Evolutionary conservation across 2,888 invertebrate species (phyloP).

Genomic region (Odontocolon sp.): DNA sequence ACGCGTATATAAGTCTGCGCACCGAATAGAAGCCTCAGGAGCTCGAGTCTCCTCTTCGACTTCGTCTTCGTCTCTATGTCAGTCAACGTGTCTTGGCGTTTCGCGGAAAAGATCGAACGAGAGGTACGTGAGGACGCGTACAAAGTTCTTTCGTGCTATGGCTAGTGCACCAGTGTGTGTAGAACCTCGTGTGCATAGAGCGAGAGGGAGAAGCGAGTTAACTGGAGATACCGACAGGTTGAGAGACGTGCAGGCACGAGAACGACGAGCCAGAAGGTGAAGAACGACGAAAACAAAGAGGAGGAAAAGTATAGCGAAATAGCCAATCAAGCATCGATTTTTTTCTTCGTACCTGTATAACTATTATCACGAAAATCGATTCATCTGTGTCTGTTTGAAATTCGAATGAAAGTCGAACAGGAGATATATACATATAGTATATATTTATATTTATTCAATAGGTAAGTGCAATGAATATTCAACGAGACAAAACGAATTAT

Average conservation of each 20-base stretch:
- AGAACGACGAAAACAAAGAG: constrained; percentile 9
- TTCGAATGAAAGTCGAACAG: constrained; percentile 12
- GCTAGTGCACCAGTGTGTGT: not conserved
- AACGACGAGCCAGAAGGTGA: constrained; percentile 22
- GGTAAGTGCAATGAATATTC: constrained; percentile 22
- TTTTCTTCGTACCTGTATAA: constrained; percentile 8
- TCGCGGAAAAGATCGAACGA: constrained; percentile 78
- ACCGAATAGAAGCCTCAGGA: constrained; percentile 66
- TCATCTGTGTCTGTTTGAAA: not conserved
- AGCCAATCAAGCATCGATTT: constrained; percentile 12
- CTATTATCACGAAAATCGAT: not conserved
- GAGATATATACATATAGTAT: constrained; percentile 24
- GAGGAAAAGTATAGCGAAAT: constrained; percentile 13
- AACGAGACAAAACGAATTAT: constrained; percentile 8
- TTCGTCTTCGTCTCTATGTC: constrained; percentile 64
- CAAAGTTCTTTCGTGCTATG: constrained; percentile 63
- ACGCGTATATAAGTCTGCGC: constrained; percentile 66
- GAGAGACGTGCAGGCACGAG: constrained; percentile 63
- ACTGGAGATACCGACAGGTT: constrained; percentile 57
- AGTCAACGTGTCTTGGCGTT: constrained; percentile 71
- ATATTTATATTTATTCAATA: constrained; percentile 3
- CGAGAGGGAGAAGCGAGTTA: constrained; percentile 36
- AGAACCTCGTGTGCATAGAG: constrained; percentile 27
- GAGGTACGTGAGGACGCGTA: constrained; percentile 76
- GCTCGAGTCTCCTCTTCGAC: constrained; percentile 48